phyloP scores from a whole-genome alignment of 1,140 invertebrate species.

The Euglossa dilemma region DNA sequence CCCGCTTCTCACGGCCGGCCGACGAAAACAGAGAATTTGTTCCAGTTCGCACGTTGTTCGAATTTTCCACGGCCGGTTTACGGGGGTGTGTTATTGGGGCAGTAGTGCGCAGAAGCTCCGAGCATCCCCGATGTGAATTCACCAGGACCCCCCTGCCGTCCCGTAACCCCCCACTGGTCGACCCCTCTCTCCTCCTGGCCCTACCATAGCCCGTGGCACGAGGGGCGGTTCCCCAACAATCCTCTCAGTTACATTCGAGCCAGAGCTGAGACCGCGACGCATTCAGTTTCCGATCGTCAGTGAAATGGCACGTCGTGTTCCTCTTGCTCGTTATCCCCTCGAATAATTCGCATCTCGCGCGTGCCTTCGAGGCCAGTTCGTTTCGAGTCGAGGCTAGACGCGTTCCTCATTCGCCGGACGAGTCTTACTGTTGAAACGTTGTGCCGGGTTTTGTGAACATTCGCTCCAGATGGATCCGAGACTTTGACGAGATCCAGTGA shows the following conservation, averaged over 20 bases:
- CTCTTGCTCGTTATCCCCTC: neutral
- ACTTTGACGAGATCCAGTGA: neutral
- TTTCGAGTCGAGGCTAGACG: neutral
- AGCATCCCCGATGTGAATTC: constrained; percentile 70
- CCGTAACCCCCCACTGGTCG: neutral
- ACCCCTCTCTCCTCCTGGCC: neutral
- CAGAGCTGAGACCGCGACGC: constrained; percentile 61
- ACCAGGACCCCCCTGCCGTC: constrained; percentile 47
- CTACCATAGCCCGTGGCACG: constrained; percentile 59
- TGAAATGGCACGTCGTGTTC: constrained; percentile 52
- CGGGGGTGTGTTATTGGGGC: constrained; percentile 81
- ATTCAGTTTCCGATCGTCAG: constrained; percentile 70
- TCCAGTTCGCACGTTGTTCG: constrained; percentile 54
- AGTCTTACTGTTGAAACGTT: neutral
- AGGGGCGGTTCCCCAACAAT: constrained; percentile 76
- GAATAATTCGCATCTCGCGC: neutral
- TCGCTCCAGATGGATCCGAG: neutral
- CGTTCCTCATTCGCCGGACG: neutral
- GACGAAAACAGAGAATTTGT: constrained; percentile 46
- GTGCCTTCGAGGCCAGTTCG: neutral
- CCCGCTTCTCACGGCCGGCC: neutral
- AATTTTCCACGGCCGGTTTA: constrained; percentile 53
- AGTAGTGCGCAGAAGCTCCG: constrained; percentile 79
- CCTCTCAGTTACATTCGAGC: constrained; percentile 70
- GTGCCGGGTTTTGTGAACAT: neutral